These are phyloP conservation scores for Armadillidium nasatum DNA, from an alignment of 1,140 invertebrate species.

Conservation along the genomic window DNA sequence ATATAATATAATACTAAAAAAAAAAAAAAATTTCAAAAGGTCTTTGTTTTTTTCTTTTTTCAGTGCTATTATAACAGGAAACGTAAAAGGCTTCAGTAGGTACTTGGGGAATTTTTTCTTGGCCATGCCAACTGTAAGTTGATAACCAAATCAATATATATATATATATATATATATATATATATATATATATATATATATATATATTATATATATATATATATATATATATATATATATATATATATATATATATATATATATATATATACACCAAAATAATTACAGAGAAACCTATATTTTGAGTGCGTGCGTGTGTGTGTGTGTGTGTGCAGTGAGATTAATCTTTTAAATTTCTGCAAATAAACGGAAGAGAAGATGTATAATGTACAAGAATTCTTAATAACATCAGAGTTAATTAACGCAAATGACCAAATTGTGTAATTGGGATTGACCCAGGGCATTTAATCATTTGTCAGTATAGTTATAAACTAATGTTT, in stretches of 20 bases:
- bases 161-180: conserved; percentile 42
- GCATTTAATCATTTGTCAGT: too few relatives aligned
- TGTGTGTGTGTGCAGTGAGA: too few relatives aligned
- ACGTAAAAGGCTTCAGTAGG: conserved; percentile 67
- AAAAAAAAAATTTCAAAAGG: neutral
- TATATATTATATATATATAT: conserved; percentile 30
- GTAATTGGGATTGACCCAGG: too few relatives aligned
- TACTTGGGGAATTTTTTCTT: conserved; percentile 71
- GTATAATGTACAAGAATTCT: too few relatives aligned
- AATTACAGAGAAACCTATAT: too few relatives aligned
- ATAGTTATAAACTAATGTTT: too few relatives aligned
- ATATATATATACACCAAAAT: conserved; percentile 2
- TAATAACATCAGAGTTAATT: too few relatives aligned
- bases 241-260: conserved; percentile 32
- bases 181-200: conserved; percentile 23
- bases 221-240: conserved; percentile 58
- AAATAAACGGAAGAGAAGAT: too few relatives aligned
- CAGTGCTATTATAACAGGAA: conserved; percentile 87
- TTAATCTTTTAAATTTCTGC: neutral
- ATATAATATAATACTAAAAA: neutral
- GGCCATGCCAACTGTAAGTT: conserved; percentile 73
- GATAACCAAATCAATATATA: conserved; percentile 31
- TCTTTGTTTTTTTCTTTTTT: conserved; percentile 51
- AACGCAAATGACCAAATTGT: too few relatives aligned
- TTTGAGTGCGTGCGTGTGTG: too few relatives aligned